Percentiles rank a stretch among this genome's conserved stretches.
Conservation (phyloP, 2,888 invertebrate species). For the Arge pagana region DNA sequence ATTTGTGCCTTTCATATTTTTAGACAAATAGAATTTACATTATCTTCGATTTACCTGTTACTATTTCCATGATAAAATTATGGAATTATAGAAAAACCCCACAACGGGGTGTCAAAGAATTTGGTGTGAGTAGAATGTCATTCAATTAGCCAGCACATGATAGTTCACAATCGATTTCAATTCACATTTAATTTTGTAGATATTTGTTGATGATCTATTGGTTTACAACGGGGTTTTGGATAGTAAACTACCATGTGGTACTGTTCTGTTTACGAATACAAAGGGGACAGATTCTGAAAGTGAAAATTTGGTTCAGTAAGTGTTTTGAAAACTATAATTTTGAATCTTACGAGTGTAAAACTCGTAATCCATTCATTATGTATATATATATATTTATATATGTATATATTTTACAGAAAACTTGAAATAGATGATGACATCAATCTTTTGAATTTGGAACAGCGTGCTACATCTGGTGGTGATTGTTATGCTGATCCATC, state of each 20-base stretch:
- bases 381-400: neutral
- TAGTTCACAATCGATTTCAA: too few species aligned
- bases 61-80: constrained; percentile 74
- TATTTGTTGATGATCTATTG: constrained; percentile 79
- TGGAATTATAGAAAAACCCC: constrained; percentile 87
- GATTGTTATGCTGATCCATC: constrained; percentile 60
- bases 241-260: constrained; percentile 40
- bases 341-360: neutral
- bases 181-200: constrained; percentile 57
- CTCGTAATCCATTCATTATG: neutral
- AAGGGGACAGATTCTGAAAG: constrained; percentile 46
- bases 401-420: neutral
- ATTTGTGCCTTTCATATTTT: neutral
- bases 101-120: constrained; percentile 78
- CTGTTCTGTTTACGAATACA: constrained; percentile 52
- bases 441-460: constrained; percentile 36
- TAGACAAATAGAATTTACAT: constrained; percentile 73
- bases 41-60: constrained; percentile 76
- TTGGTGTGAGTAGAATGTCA: constrained; percentile 69
- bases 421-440: constrained; percentile 32
- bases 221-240: constrained; percentile 75
- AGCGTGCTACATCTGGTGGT: constrained; percentile 36
- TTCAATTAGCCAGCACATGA: too few species aligned
- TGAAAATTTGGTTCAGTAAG: constrained; percentile 35
- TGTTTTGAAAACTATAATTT: neutral